Evolutionary conservation across 1,140 invertebrate genomes (phyloP).

Genomic region (Eubasilissa regina): DNA sequence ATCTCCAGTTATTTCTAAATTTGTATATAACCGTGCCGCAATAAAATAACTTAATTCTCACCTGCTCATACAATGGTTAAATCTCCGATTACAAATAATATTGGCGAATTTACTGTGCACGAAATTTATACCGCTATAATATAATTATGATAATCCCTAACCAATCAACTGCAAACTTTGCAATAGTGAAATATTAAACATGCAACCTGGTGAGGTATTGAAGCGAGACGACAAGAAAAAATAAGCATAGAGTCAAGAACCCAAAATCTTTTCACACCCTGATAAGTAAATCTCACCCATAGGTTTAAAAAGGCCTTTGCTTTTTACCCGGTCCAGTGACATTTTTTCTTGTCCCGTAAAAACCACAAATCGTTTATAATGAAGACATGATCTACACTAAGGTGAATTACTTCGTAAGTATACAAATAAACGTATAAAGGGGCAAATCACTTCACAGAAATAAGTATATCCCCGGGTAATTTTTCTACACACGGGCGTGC

Average conservation of each 20-base stretch:
- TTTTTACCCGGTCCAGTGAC: neutral
- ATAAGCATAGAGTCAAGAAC: neutral
- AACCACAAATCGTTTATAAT: slow-evolving; percentile 33
- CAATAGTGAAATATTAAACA: slow-evolving; percentile 11
- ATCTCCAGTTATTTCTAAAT: too few relatives aligned
- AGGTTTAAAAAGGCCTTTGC: neutral
- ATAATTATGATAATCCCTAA: too few relatives aligned
- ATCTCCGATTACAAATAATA: too few relatives aligned
- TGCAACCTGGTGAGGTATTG: neutral
- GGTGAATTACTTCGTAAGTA: neutral
- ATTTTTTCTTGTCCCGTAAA: slow-evolving; percentile 19
- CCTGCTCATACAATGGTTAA: too few relatives aligned
- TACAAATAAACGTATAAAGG: neutral
- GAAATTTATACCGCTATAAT: too few relatives aligned
- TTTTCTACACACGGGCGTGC: slow-evolving; percentile 16
- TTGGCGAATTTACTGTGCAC: too few relatives aligned
- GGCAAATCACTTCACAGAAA: neutral
- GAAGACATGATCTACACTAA: neutral
- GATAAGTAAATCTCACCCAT: slow-evolving; percentile 11
- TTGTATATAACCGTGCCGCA: too few relatives aligned
- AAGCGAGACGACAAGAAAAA: neutral
- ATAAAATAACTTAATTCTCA: too few relatives aligned
- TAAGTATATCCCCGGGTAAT: neutral
- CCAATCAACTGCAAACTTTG: neutral
- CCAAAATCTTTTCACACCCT: neutral